Conservation (phyloP, 2,113 vertebrate species). For the Addax nasomaculatus region DNA sequence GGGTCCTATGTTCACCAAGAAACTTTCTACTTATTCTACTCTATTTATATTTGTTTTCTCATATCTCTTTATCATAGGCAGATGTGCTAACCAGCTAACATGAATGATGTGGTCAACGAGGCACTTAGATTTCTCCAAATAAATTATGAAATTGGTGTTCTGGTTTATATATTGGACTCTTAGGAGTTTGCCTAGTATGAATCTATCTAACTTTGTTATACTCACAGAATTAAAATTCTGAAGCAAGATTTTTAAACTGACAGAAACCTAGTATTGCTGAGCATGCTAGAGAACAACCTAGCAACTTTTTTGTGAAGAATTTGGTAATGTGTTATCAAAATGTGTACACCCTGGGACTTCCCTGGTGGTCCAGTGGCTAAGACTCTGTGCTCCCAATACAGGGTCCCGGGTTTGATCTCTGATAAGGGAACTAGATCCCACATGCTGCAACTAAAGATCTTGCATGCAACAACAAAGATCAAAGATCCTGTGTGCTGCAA, state of each 20-base stretch:
- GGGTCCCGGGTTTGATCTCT: neutral
- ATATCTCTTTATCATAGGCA: neutral
- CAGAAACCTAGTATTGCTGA: neutral
- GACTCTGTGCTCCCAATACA: neutral
- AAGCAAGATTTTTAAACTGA: slow-evolving; percentile 9
- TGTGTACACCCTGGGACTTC: neutral
- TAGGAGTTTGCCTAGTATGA: neutral
- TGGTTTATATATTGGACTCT: neutral
- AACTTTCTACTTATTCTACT: neutral
- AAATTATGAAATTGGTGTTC: neutral
- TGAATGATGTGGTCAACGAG: neutral
- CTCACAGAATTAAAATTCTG: neutral
- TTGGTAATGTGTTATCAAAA: neutral
- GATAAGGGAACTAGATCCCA: neutral
- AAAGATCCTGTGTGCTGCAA: neutral
- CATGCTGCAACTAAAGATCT: neutral
- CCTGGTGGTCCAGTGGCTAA: neutral
- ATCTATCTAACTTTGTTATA: neutral
- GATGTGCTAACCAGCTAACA: neutral
- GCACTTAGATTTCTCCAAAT: neutral
- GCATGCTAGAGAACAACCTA: neutral
- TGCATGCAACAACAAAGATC: neutral
- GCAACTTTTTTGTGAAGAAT: neutral
- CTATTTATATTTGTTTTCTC: neutral
- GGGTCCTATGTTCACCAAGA: neutral